phyloP scores from a whole-genome alignment of 2,797 vertebrate genomes.

The Xerus rutilus region DNA sequence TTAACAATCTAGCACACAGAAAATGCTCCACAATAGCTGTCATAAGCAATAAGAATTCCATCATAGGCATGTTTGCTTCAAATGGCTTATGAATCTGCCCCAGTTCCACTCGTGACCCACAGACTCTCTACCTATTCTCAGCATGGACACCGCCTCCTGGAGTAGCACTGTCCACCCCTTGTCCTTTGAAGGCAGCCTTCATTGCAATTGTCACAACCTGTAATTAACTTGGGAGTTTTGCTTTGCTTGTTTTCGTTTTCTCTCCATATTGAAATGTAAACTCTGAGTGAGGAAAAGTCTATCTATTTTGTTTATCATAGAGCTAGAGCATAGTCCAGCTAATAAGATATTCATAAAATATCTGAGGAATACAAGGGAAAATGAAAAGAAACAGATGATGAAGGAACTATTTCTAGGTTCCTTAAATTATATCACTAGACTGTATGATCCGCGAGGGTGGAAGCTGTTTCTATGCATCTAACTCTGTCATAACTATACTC shows the following conservation, averaged over 20 bases:
- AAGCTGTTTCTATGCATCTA: not conserved
- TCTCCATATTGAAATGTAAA: constrained; percentile 7
- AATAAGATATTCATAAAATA: not conserved
- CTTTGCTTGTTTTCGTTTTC: constrained; percentile 59
- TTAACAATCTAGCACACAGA: not conserved
- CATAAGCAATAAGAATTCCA: not conserved
- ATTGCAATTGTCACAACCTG: not conserved
- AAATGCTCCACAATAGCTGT: not conserved
- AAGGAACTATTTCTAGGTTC: not conserved
- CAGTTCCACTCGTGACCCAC: not conserved
- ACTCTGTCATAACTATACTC: not conserved
- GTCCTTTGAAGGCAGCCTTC: constrained; percentile 17
- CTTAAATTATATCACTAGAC: not conserved
- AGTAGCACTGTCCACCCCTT: not conserved
- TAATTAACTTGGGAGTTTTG: not conserved
- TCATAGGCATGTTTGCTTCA: not conserved
- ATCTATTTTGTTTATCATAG: not conserved
- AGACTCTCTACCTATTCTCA: not conserved
- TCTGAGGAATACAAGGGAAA: not conserved
- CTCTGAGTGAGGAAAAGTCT: not conserved
- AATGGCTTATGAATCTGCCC: not conserved
- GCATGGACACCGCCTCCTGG: not conserved
- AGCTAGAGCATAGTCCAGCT: not conserved
- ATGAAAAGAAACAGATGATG: not conserved
- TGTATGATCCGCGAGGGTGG: not conserved